Evolutionary conservation across 2,888 invertebrate species (phyloP), one percentile per base, ranked within the genome.

Genomic region (Diaphora mendica): DNA sequence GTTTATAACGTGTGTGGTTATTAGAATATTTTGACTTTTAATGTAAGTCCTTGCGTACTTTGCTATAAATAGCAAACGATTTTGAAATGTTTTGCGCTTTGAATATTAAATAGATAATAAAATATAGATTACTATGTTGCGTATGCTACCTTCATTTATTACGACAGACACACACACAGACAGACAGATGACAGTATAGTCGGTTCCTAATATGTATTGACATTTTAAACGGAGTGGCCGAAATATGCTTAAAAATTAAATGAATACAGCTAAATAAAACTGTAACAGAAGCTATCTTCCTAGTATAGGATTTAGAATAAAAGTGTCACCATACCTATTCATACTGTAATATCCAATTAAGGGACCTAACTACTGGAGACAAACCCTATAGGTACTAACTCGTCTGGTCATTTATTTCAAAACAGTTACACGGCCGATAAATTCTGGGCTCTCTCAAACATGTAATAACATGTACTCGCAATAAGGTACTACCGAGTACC

Each of bases 51-150:
- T 65, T 39, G 64, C 23, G 26, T n/a, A 33, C 33, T 65, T 35
- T 4, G 64, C 35, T 65, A 65, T 65, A n/a, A 44, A 67, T 67
- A 44, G 44, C 39, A 67, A 42, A 67, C 44, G 42, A 67, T 62
- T 62, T 30, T 17, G 62, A 30, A 62, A 62, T 62, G 30, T 62
- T 62, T 62, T 62, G 30, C 35, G 11, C 23, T 23, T 35, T 20
- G 55, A 55, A 62, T 62, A 30, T 23, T 68, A 48, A 30, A 35
- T 70, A 35, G 65, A n/a, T 15, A 64, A 62, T 70, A n/a, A 48
- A 44, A 15, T 62, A 62, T 5, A 62, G 13, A 17, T 17, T 62
- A 30, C 30, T 8, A 30, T 26, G 62, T 30, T 30, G 30, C 59
- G 15, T 26, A 5, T 30, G 30, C 4, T 62, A 30, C 30, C 59